Percentiles rank a stretch among this genome's conserved stretches.
Conservation (phyloP, 1,140 invertebrate genomes). For the Trachymyrmex cornetzi region DNA sequence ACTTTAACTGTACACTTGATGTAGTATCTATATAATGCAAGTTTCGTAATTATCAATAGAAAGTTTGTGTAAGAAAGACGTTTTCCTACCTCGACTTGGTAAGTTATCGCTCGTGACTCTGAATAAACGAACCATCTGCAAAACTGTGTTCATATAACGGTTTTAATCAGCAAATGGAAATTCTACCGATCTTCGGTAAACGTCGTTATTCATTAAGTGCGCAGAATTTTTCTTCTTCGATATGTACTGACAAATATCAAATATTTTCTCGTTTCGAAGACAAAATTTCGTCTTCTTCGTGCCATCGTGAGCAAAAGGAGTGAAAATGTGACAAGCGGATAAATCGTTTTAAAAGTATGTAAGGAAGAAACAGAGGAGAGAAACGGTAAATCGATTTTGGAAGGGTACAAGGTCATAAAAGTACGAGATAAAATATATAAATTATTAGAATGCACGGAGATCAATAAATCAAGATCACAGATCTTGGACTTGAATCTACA, state of each 20-base stretch:
- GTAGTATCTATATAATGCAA: neutral
- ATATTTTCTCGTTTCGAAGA: conserved; percentile 48
- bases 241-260: conserved; percentile 43
- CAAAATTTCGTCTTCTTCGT: conserved; percentile 34
- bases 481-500: neutral
- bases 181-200: conserved; percentile 31
- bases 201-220: conserved; percentile 2
- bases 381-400: neutral
- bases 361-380: neutral
- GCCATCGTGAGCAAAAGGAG: conserved; percentile 46
- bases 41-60: conserved; percentile 47
- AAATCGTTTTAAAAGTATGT: neutral
- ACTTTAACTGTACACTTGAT: neutral
- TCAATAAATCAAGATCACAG: conserved; percentile 25
- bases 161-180: conserved; percentile 63
- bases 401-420: neutral
- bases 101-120: conserved; percentile 13
- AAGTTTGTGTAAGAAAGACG: conserved; percentile 11
- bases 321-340: neutral
- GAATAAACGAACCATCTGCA: conserved; percentile 37
- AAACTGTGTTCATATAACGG: conserved; percentile 30
- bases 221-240: conserved; percentile 12
- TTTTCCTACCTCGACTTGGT: neutral
- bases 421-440: neutral
- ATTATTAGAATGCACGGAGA: conserved; percentile 7